These are phyloP conservation scores for Sinohyriopsis cumingii DNA, from an alignment of 2,888 invertebrate species.

Conservation along the genomic window DNA sequence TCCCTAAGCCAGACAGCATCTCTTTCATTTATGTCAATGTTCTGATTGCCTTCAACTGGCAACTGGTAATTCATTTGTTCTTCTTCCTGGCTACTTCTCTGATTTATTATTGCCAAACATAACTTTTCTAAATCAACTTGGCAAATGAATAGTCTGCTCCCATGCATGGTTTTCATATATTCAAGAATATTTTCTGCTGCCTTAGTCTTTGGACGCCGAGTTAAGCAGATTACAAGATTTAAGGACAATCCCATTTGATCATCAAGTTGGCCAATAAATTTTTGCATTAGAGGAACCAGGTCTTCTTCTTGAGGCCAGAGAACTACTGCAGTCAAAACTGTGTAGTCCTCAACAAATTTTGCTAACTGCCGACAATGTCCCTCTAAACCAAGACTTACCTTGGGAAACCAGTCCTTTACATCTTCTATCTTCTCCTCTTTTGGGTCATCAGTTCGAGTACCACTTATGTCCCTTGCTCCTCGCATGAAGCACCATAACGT, in stretches of 20 bases:
- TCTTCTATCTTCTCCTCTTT: too few relatives aligned
- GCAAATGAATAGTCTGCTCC: slow-evolving; percentile 4
- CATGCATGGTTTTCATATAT: background rate
- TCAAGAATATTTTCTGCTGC: slow-evolving; percentile 1
- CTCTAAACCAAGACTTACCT: slow-evolving; percentile 14
- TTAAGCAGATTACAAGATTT: slow-evolving; percentile 9
- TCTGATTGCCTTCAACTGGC: slow-evolving; percentile 8
- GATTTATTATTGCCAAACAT: slow-evolving; percentile 8
- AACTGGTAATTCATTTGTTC: slow-evolving; percentile 12
- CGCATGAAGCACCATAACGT: slow-evolving; percentile 35
- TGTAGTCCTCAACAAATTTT: slow-evolving; percentile 27
- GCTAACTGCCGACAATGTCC: slow-evolving; percentile 15
- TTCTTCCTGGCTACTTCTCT: background rate
- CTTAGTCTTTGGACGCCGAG: slow-evolving; percentile 1
- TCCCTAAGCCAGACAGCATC: slow-evolving; percentile 34
- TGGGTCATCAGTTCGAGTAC: slow-evolving; percentile 10
- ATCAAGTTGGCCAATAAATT: slow-evolving; percentile 8
- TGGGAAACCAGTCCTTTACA: slow-evolving; percentile 12
- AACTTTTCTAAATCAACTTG: slow-evolving; percentile 7
- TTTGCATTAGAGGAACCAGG: slow-evolving; percentile 4
- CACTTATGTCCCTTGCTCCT: slow-evolving; percentile 25
- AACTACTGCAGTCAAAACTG: slow-evolving; percentile 23
- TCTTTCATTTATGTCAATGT: slow-evolving; percentile 11
- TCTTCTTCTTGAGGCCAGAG: slow-evolving; percentile 24
- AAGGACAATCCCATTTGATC: slow-evolving; percentile 10